A percentile compares a stretch with the other conserved stretches of the same genome.
phyloP scores from a whole-genome alignment of 2,113 vertebrate species.

The Plecturocebus donacophilus region DNA sequence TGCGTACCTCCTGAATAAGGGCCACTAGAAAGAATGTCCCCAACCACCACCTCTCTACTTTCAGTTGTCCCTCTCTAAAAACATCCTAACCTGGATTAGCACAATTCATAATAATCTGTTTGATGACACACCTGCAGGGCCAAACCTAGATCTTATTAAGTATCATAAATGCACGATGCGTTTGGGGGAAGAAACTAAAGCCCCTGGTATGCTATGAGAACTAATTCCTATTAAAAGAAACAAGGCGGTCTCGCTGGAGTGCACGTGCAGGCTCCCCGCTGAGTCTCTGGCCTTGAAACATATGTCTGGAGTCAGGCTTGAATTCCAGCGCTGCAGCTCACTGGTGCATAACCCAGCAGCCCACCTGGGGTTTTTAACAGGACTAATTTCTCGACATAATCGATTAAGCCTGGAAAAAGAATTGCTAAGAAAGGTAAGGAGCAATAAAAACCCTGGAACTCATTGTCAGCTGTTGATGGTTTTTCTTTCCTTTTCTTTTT shows the following conservation, averaged over 20 bases:
- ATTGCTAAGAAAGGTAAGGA: background rate
- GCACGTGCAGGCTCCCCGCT: background rate
- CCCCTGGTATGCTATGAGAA: background rate
- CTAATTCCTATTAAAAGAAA: background rate
- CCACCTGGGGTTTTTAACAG: background rate
- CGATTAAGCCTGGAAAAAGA: background rate
- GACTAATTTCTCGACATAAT: background rate
- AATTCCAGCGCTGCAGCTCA: background rate
- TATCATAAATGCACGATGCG: background rate
- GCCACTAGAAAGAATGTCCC: background rate
- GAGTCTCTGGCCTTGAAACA: background rate
- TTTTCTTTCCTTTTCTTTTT: background rate
- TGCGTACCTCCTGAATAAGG: rapidly evolving
- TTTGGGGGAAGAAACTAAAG: background rate
- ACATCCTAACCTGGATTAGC: background rate
- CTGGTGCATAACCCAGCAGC: background rate
- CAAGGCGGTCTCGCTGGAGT: background rate
- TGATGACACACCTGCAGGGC: background rate
- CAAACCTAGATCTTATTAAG: background rate
- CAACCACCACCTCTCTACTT: background rate
- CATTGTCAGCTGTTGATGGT: background rate
- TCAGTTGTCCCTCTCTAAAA: background rate
- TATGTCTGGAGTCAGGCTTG: background rate
- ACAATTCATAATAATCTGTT: background rate
- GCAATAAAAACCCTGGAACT: background rate